Base-by-base conservation (phyloP, 2,113 vertebrate species). In the Pachypanchax playfairii region DNA sequence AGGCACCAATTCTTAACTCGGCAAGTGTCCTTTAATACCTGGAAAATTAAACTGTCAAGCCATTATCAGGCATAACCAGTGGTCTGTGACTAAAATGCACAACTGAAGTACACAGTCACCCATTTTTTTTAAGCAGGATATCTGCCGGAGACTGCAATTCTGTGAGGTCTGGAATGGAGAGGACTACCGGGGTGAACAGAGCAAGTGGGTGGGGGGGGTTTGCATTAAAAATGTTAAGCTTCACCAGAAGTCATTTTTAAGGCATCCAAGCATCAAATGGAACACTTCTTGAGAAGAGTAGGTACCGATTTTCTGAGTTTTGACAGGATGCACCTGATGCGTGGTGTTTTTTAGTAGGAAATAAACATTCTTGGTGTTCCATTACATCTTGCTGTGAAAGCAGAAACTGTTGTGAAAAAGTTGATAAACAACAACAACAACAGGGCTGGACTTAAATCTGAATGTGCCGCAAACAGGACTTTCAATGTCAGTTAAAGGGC, bases 11-110 rank as follows among this genome's bases (percentile, higher is more conserved):
- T 90, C 81, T 86, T 87, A 89, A 83, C 65, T 70, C 85, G 84
- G 88, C 88, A 86, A 86, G 89, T 81, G 56, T 80, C 66, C 81
- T 85, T 81, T 85, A 88, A 90, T 84, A 89, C 82, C 71, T 74
- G 54, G 80, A 73, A 88, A 90, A 91, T 91, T 84, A 89, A 91
- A 88, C 86, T 80, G 80, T 73, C 28, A 48, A 62, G 41, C 67
- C 63, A 90, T 91, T 91, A 91, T 89, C 89, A 89, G 87, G 73
- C 18, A 1, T 59, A 78, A 47, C 83, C 90, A 92, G 89, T 88
- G 65, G 63, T 53, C 87, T 83, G 70, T 76, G 88, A 87, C 83
- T 77, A 77, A 89, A 89, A 78, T 68, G 73, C 41, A 15, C 69
- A 73, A 80, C 64, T 83, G 25, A 79, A 82, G 79, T 77, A 80